Base-by-base conservation (phyloP, 2,888 invertebrate genomes). In the Melieria omissa region DNA sequence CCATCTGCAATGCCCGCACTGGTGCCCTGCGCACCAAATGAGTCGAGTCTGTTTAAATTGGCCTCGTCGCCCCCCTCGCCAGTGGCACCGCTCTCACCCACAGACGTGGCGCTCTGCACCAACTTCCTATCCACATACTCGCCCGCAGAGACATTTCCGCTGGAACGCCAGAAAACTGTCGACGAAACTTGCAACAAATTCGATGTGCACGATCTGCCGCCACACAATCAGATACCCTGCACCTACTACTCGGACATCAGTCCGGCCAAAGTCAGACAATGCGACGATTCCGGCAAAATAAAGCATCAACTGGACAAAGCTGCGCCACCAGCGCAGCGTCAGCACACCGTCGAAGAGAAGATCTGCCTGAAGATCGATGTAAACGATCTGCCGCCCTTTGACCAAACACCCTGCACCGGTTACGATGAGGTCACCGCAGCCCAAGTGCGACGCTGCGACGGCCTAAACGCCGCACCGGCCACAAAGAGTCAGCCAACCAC, bases 1-100 rank as follows among this genome's bases (percentile, higher is more conserved):
- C 83, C 82, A 4, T 79, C 83, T 0, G 74, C 76, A 63, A 77
- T 84, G 74, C 83, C 84, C 0, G 63, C 71, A 1, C 54, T 83
- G 0, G 73, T 78, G 3, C 57, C 82, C 75, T 94, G 94, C 78
- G 92, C 93, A 5, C 93, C 93, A 4, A 92, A 93, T 82, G 81
- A 82, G 29, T 84, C 84, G 5, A 83, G 81, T 52, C 78, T 84
- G 0, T 84, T 80, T 5, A 84, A 83, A 70, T 55, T 84, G 57
- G 73, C 78, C n/a, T 80, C 84, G 14, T 76, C 81, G 4, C 81
- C 84, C 4, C 77, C 80, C 4, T 82, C 83, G 3, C 83, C 83
- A 0, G 63, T 54, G 4, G 65, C 65, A 3, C 67, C 76, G 75
- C 54, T 52, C n/a, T 65, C n/a, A 29, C 66, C 68, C 29, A 63